Evolutionary conservation across 2,888 invertebrate genomes (phyloP).

Genomic region (Hyalella azteca): DNA sequence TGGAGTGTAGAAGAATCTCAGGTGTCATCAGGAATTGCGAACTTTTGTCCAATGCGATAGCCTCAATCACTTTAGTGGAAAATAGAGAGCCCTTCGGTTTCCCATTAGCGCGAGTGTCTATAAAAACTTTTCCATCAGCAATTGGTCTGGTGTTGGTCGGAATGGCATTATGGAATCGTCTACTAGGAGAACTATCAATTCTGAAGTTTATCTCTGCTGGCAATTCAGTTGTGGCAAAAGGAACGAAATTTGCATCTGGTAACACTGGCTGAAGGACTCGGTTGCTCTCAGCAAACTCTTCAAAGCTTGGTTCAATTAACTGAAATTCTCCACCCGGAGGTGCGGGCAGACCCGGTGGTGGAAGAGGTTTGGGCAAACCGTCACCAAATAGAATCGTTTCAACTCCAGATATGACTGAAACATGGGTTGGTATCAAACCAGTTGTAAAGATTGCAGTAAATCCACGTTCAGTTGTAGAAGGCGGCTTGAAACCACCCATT

Average conservation of each 20-base stretch:
- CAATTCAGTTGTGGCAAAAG: not conserved
- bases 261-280: not conserved
- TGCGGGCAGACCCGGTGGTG: conserved; percentile 52
- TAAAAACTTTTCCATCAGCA: not conserved
- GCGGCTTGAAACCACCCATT: conserved; percentile 48
- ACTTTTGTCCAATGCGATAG: conserved; percentile 32
- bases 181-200: not conserved
- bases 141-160: not conserved
- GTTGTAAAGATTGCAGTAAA: conserved; percentile 55
- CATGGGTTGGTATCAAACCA: conserved; percentile 42
- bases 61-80: not conserved
- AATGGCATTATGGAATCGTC: not conserved
- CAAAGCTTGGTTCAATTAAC: not conserved
- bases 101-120: not conserved
- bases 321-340: conserved; percentile 38
- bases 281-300: not conserved
- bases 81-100: not conserved
- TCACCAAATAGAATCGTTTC: conserved; percentile 56
- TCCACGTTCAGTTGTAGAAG: conserved; percentile 48
- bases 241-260: not conserved
- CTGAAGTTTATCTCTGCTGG: not conserved
- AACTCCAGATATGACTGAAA: conserved; percentile 55
- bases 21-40: conserved; percentile 11
- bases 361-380: conserved; percentile 42
- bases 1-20: conserved; percentile 50